phyloP scores from a whole-genome alignment of 37 sponge, comb jelly and placozoan genomes.

The Amphimedon queenslandica region DNA sequence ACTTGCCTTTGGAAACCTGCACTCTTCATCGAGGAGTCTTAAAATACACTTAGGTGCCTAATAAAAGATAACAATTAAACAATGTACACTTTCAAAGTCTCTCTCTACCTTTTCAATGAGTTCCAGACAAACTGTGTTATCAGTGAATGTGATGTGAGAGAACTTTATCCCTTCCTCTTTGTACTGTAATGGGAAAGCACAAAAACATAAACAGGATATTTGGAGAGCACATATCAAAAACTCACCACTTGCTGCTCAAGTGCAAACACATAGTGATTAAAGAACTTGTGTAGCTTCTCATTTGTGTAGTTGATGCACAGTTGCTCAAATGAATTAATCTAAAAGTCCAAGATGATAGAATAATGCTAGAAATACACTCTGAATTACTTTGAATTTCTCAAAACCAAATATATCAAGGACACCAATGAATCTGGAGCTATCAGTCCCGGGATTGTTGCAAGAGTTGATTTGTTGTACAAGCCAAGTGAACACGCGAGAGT shows the following conservation, averaged over 20 bases:
- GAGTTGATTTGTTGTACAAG: slow-evolving; percentile 89
- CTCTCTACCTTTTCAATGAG: slow-evolving; percentile 80
- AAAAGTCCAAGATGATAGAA: not conserved
- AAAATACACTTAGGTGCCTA: slow-evolving; percentile 87
- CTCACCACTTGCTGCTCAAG: slow-evolving; percentile 86
- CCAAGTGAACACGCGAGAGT: slow-evolving; percentile 91
- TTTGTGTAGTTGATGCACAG: slow-evolving; percentile 97
- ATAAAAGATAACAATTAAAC: not conserved
- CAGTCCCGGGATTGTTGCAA: slow-evolving; percentile 84
- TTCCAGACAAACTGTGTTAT: slow-evolving; percentile 90
- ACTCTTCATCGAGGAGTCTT: slow-evolving; percentile 90
- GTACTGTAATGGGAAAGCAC: slow-evolving; percentile 45
- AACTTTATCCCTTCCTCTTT: slow-evolving; percentile 86
- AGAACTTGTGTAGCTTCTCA: slow-evolving; percentile 96
- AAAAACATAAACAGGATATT: not conserved
- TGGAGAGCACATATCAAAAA: not conserved
- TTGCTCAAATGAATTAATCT: slow-evolving; percentile 95
- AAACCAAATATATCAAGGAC: slow-evolving; percentile 96
- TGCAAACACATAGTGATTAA: slow-evolving; percentile 92
- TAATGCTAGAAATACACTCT: no score
- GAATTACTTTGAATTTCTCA: slow-evolving; percentile 81
- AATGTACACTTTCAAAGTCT: not conserved
- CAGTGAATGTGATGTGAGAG: slow-evolving; percentile 92
- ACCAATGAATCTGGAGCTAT: slow-evolving; percentile 76
- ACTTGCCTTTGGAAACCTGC: slow-evolving; percentile 76